Percentiles rank a stretch among this genome's conserved stretches.
phyloP scores from a whole-genome alignment of 2,113 vertebrate species.

The Ceratotherium simum region DNA sequence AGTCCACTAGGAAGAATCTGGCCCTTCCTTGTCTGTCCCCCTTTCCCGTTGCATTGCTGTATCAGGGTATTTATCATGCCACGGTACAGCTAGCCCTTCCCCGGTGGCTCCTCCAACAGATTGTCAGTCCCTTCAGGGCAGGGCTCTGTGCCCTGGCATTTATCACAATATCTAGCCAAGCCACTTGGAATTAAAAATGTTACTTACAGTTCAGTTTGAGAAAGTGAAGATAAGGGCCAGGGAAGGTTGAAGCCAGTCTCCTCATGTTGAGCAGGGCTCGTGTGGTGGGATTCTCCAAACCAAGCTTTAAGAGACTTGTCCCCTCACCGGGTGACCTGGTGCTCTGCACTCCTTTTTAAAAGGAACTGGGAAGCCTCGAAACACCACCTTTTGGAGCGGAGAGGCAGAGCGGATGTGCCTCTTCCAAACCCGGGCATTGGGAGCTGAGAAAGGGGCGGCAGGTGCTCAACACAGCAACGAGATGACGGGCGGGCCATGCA shows the following conservation, averaged over 20 bases:
- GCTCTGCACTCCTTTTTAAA: neutral
- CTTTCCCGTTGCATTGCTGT: fast-evolving
- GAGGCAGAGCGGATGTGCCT: neutral
- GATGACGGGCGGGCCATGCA: neutral
- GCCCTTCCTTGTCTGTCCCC: no score
- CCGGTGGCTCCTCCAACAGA: neutral
- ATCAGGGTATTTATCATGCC: neutral
- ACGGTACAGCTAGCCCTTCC: fast-evolving
- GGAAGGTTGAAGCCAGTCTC: neutral
- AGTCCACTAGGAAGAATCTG: neutral
- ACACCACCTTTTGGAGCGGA: neutral
- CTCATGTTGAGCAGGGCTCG: neutral
- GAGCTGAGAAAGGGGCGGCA: neutral
- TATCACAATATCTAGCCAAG: neutral
- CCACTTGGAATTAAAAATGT: neutral
- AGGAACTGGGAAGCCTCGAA: neutral
- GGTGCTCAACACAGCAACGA: neutral
- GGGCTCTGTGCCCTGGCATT: neutral
- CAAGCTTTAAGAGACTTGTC: neutral
- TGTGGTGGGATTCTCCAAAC: neutral
- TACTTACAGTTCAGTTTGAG: neutral
- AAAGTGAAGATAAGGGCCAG: neutral
- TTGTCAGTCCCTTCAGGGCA: neutral
- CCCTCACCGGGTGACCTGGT: fast-evolving
- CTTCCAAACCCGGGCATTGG: neutral